Evolutionary conservation across 2,113 vertebrate species (phyloP), one percentile per base, ranked within the genome.

Genomic region (Otocyon megalotis): DNA sequence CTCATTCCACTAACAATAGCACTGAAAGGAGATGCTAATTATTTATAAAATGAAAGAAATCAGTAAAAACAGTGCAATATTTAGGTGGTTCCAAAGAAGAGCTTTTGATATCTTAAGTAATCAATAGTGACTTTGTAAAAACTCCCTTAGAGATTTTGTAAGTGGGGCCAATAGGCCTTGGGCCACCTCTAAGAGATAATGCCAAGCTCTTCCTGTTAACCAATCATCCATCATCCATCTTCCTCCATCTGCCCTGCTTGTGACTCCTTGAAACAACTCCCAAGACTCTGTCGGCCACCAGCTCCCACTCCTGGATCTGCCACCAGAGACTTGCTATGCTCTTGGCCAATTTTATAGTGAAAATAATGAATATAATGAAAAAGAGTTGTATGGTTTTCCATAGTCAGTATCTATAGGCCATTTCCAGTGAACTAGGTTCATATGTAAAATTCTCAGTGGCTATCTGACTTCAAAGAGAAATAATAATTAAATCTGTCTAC

Each of bases 381-480:
- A 84, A 67, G 14, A 1, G 5, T 20, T 32, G 8, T 19, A 8
- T n/a, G 8, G 26, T 72, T 84, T 53, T 77, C 24, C 15, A 0
- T 26, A 8, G n/a, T 81, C 95, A 54, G 8, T 90, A 53, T 53
- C 65, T 35, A 77, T 15, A 98, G 3, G n/a, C 83, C 5, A 0
- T 76, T 97, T 88, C 81, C 74, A 92, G 77, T 74, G 32, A 95
- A 81, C 17, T 0, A 71, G 32, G 48, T 84, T 90, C 83, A 28
- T 72, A 76, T 95, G 85, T 82, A 86, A 96, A 98, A 97, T 88
- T 95, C 87, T 97, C 26, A 92, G 22, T 74, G 53, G 26, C 71
- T 88, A 50, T 76, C 94, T 88, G 93, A 98, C 77, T 95, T 98
- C 97, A 98, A 98, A 98, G 95, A 60, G 91, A 93, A 96, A 96